Conservation (phyloP, 2,888 invertebrate genomes). For the Drosophila multiciliata region DNA sequence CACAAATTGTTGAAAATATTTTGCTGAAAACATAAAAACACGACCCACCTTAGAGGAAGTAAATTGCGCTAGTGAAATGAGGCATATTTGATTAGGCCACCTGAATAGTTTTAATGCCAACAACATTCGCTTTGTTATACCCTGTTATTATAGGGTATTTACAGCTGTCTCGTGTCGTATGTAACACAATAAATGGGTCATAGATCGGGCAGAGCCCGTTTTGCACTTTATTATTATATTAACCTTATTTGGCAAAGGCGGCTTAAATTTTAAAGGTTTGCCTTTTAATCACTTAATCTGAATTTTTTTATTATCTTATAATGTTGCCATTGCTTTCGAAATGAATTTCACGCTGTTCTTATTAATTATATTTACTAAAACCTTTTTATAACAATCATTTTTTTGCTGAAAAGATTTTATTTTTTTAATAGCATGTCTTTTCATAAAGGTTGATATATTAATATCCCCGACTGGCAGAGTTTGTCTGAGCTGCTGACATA, state of each 20-base stretch:
- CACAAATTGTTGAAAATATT: constrained; percentile 26
- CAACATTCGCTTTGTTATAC: constrained; percentile 9
- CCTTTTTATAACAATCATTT: neutral
- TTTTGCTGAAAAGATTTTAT: neutral
- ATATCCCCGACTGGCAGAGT: too few relatives aligned
- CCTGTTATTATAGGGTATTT: neutral
- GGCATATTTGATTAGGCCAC: constrained; percentile 28
- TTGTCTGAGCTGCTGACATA: neutral
- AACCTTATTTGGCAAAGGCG: neutral
- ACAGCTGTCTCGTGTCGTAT: neutral
- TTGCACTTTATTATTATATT: neutral
- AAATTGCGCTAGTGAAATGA: constrained; percentile 20
- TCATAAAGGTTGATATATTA: too few relatives aligned
- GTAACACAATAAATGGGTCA: neutral
- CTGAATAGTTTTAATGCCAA: constrained; percentile 37
- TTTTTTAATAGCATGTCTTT: neutral
- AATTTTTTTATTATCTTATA: neutral
- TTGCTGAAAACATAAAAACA: constrained; percentile 5
- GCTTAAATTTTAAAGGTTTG: neutral
- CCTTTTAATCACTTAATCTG: neutral
- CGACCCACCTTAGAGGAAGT: constrained; percentile 3
- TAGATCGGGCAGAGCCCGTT: neutral
- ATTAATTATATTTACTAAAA: neutral
- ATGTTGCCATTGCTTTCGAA: neutral
- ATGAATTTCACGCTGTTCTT: neutral